These are phyloP conservation scores for Athene cunicularia DNA, from an alignment of 2,113 vertebrate genomes.

Conservation along the genomic window DNA sequence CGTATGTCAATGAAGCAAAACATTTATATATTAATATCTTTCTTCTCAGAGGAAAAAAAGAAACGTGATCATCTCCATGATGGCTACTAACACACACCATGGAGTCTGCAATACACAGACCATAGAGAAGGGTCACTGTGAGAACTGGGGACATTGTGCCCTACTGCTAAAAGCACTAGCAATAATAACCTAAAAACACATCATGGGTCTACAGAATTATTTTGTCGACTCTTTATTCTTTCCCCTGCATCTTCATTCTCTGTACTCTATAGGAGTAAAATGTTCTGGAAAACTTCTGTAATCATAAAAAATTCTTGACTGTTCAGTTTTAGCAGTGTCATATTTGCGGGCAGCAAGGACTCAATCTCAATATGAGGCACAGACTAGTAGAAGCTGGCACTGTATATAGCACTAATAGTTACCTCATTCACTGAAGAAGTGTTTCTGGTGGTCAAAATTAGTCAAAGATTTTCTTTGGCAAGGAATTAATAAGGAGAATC, in stretches of 20 bases:
- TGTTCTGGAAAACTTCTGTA: neutral
- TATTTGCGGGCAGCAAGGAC: neutral
- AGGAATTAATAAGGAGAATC: neutral
- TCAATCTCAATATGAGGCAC: neutral
- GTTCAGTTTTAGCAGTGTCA: neutral
- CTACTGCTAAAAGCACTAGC: neutral
- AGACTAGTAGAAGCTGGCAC: neutral
- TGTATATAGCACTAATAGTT: neutral
- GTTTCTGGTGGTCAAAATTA: neutral
- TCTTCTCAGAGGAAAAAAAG: neutral
- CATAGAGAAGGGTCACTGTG: neutral
- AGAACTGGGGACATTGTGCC: neutral
- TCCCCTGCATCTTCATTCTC: neutral
- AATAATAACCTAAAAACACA: neutral
- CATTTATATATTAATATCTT: neutral
- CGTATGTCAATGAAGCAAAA: accelerated
- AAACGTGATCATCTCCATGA: neutral
- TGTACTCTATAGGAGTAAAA: neutral
- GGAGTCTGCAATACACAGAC: neutral
- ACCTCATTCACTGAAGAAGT: neutral
- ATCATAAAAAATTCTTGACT: neutral
- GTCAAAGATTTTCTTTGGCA: neutral
- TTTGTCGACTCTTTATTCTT: neutral
- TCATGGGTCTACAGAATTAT: neutral
- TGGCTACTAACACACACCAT: neutral